Evolutionary conservation across 1,140 invertebrate species (phyloP), one percentile per base, ranked within the genome.

Genomic region (Zelostemma sp.): DNA sequence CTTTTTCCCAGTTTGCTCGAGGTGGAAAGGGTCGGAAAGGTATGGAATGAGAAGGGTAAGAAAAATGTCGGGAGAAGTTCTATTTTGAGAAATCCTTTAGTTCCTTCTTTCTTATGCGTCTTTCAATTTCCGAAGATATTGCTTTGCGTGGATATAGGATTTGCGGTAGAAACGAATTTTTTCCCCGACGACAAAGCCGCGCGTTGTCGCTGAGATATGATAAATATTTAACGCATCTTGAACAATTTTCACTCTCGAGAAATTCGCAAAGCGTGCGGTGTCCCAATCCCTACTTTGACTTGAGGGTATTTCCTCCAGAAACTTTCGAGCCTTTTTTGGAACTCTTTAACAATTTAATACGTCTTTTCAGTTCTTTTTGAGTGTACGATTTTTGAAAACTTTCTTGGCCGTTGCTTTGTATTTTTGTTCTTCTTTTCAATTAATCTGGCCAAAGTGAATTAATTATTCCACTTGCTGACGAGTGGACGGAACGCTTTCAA

Each of bases 71-170:
- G 35, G 35, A 38, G 4, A 38, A 41, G 40, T 15, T 41, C 14
- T 41, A 12, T 41, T 15, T 41, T 15, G 1, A 6, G 40, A 41
- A 41, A 41, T 41, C 15, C 15, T 15, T 15, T 15, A 12, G 12
- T 15, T 15, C 40, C 12, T 41, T 15, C 15, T 41, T 15, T 12
- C 14, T 15, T 6, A 41, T 5, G 40, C 40, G 14, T 15, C 12
- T 38, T 11, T n/a, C 35, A n/a, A 38, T 38, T 38, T 38, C 12
- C 35, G 3, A 19, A 46, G 11, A 46, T 46, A 46, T 19, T 46
- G 43, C 43, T 43, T 46, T 12, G 17, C 17, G 43, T 8, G 9
- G 43, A 46, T 9, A 6, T 3, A 16, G 43, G 43, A 46, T 46
- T 46, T 19, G 43, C n/a, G 43, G 18, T 18, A 9, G 9, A 15